A percentile compares a stretch with the other conserved stretches of the same genome.
phyloP scores from a whole-genome alignment of 2,113 vertebrate genomes.

The Onychorhynchus coronatus region DNA sequence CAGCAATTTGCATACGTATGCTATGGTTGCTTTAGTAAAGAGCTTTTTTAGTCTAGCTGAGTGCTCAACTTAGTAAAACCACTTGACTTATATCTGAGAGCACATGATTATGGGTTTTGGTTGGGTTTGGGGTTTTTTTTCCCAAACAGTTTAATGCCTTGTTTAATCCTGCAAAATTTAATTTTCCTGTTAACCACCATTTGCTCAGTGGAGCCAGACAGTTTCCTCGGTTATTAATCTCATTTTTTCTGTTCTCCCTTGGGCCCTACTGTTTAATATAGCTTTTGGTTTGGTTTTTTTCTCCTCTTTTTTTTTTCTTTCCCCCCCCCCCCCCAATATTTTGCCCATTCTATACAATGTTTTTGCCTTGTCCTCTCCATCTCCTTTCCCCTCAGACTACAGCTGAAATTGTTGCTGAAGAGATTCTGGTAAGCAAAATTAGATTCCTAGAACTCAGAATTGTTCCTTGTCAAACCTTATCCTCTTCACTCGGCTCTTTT shows the following conservation, averaged over 20 bases:
- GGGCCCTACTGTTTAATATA: neutral
- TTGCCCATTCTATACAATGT: neutral
- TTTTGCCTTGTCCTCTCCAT: neutral
- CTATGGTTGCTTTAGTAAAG: neutral
- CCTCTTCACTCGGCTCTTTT: neutral
- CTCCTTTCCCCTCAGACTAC: neutral
- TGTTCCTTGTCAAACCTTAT: slow-evolving; percentile 5
- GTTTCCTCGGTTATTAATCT: slow-evolving; percentile 14
- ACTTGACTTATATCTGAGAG: neutral
- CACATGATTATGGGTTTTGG: neutral
- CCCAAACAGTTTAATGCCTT: neutral
- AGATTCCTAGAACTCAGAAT: slow-evolving; percentile 6
- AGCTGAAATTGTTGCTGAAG: slow-evolving; percentile 1
- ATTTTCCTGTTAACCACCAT: neutral
- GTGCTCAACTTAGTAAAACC: neutral
- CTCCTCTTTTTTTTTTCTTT: neutral
- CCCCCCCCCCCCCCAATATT: neutral
- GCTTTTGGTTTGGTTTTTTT: neutral
- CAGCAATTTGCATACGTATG: neutral
- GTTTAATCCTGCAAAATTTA: slow-evolving; percentile 25
- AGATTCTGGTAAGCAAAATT: slow-evolving; percentile 8
- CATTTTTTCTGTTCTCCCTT: neutral
- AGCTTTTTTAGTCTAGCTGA: neutral
- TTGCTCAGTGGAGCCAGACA: neutral
- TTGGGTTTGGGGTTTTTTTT: neutral